Conservation (phyloP, 2,113 vertebrate species). For the Motacilla alba region DNA sequence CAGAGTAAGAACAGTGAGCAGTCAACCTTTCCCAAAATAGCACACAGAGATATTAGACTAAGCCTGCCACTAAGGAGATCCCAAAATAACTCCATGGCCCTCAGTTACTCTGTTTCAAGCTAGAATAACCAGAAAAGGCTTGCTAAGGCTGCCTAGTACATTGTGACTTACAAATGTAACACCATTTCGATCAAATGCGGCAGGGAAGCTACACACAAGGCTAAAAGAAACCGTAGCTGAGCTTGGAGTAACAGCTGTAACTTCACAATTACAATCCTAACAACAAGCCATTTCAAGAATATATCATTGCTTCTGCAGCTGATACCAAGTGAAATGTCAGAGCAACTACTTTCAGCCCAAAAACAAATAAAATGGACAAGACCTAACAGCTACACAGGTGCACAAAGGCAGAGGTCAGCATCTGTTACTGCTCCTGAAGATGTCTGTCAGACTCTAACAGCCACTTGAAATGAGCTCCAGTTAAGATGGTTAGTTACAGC, state of each 20-base stretch:
- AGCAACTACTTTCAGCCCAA: not conserved
- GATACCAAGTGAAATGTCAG: not conserved
- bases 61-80: slow-evolving; percentile 9
- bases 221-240: not conserved
- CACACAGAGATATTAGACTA: not conserved
- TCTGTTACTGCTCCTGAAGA: not conserved
- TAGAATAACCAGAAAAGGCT: slow-evolving; percentile 1
- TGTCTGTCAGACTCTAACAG: not conserved
- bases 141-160: not conserved
- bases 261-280: not conserved
- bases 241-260: not conserved
- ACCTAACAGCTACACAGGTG: not conserved
- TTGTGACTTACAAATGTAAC: not conserved
- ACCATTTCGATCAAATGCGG: not conserved
- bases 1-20: not conserved
- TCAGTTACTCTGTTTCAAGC: not conserved
- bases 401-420: not conserved
- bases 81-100: slow-evolving; percentile 26
- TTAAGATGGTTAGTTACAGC: not conserved
- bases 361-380: not conserved
- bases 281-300: not conserved
- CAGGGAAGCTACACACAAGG: not conserved
- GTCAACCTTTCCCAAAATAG: slow-evolving; percentile 46
- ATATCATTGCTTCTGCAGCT: not conserved
- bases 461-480: not conserved